Percentiles rank a stretch among this genome's conserved stretches.
These are phyloP conservation scores for Xiphophorus maculatus DNA, from an alignment of 2,113 vertebrate genomes.

Conservation along the genomic window DNA sequence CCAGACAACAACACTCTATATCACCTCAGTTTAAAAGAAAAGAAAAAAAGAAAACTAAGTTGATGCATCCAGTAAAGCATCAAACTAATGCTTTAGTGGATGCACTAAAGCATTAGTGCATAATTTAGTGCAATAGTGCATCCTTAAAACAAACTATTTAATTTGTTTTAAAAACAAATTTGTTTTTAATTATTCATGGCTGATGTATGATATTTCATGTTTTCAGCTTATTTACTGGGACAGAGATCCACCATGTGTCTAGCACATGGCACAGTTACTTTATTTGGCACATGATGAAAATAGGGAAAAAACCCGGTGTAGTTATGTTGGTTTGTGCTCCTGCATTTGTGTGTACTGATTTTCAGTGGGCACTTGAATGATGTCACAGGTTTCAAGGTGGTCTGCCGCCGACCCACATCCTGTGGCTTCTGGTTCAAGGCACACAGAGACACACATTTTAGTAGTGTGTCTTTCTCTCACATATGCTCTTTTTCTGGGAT, in stretches of 20 bases:
- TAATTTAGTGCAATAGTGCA: too few species aligned
- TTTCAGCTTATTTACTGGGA: slow-evolving; percentile 19
- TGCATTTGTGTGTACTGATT: slow-evolving; percentile 6
- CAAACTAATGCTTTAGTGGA: too few species aligned
- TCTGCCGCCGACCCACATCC: slow-evolving; percentile 61
- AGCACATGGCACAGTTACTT: slow-evolving; percentile 53
- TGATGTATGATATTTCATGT: slow-evolving; percentile 7
- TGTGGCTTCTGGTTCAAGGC: slow-evolving; percentile 48
- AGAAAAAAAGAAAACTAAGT: neutral
- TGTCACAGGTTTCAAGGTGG: slow-evolving; percentile 66
- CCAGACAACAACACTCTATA: slow-evolving; percentile 21
- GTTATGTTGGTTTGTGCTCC: slow-evolving; percentile 4
- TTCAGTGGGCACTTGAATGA: slow-evolving; percentile 49
- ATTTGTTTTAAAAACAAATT: neutral
- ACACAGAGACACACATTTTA: slow-evolving; percentile 22
- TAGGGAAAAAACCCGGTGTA: slow-evolving; percentile 8
- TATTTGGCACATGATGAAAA: slow-evolving; percentile 53
- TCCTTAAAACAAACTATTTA: too few species aligned
- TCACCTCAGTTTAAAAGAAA: neutral
- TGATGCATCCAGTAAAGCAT: neutral
- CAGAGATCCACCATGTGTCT: slow-evolving; percentile 54
- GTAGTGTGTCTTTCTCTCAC: neutral
- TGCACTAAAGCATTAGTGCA: too few species aligned
- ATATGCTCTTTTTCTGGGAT: neutral
- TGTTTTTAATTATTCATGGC: slow-evolving; percentile 16